Percentiles rank a stretch among this genome's conserved stretches.
Evolutionary conservation across 2,797 vertebrate species (phyloP).

Genomic region (Vultur gryphus): DNA sequence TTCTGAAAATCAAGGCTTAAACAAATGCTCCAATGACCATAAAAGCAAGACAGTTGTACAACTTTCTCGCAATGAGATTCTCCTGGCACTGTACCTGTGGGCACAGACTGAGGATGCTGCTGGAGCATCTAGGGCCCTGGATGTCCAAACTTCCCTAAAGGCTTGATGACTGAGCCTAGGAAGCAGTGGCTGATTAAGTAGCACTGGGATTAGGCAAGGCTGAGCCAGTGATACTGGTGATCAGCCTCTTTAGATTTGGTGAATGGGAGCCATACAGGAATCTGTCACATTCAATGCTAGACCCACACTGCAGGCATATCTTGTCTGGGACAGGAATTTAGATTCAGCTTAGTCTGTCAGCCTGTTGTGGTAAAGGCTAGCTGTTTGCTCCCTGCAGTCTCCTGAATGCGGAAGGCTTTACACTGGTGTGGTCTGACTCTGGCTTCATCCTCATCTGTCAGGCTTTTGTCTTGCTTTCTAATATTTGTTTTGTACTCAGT

Average conservation of each 20-base stretch:
- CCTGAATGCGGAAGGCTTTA: neutral
- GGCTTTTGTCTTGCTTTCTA: neutral
- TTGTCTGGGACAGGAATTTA: neutral
- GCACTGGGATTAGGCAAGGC: neutral
- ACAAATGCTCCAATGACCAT: neutral
- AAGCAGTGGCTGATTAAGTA: neutral
- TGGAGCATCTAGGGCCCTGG: neutral
- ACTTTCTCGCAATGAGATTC: fast-evolving
- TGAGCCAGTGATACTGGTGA: fast-evolving
- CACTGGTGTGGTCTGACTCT: neutral
- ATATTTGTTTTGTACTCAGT: neutral
- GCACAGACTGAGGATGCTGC: neutral
- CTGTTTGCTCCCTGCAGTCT: neutral
- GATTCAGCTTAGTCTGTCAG: neutral
- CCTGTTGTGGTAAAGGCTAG: neutral
- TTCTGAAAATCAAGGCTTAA: neutral
- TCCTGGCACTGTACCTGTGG: neutral
- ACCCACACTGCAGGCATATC: fast-evolving
- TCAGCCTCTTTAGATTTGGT: neutral
- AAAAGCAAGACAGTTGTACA: neutral
- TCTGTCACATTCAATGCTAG: neutral
- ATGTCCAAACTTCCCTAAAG: neutral
- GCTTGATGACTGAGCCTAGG: neutral
- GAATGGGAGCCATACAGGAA: neutral
- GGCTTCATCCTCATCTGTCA: neutral